Evolutionary conservation across 2,113 vertebrate species (phyloP), one percentile per base, ranked within the genome.

Genomic region (Andinoacara biseriatus): DNA sequence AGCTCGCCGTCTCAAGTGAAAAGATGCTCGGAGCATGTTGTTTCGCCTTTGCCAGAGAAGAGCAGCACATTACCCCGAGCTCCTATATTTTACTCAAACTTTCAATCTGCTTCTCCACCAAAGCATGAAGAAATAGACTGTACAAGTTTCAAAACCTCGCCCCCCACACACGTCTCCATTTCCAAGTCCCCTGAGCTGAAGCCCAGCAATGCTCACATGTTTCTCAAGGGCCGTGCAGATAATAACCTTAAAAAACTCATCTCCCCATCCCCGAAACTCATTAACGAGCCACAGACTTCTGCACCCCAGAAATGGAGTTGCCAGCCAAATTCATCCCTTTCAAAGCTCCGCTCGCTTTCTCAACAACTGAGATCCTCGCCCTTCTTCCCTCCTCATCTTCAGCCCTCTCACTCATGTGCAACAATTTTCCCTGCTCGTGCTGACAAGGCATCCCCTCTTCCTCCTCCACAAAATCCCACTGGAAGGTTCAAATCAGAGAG

Each of bases 301-400:
- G 65, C 7, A 5, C 54, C 82, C 4, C 82, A 76, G 69, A 86
- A 84, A 81, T 46, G 35, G 69, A 84, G 38, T 38, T 57, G 8
- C 6, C 72, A 11, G 3, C 24, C 81, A 26, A 85, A 87, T 59
- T 87, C 91, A 10, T 91, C 93, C 54, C 86, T 93, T 2, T 79
- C 87, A 5, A 87, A 35, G 52, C 92, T 91, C 84, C 87, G 78
- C 5, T 58, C 17, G 26, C 87, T 92, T 18, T 93, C 94, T 65
- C 81, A 89, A 22, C 82, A 82, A 18, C 90, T 92, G 20, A 89
- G 85, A 58, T 89, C 87, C 52, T 46, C 74, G 0, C 67, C 90
- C 14, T 52, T 46, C 46, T 81, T 63, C 29, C 4, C 63, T 43
- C 18, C 84, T 35, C 67, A 8, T 9, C 76, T 52, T 54, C 82